Percentiles rank a stretch among this genome's conserved stretches.
Evolutionary conservation across 2,888 invertebrate species (phyloP).

Genomic region (Drosophila hawaiiensis): DNA sequence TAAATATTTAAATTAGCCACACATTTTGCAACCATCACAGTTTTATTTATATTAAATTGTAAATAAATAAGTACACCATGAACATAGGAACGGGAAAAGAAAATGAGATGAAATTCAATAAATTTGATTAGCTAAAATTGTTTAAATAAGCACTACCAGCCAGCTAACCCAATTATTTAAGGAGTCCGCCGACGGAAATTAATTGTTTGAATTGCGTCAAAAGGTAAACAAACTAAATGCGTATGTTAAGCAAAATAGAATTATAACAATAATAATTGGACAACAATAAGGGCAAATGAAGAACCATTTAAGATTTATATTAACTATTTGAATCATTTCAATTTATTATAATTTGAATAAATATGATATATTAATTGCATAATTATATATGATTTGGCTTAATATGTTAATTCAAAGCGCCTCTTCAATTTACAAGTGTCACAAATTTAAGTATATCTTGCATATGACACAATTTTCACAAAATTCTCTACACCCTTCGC

Average conservation of each 20-base stretch:
- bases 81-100: background rate
- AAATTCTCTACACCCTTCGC: background rate
- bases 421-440: conserved; percentile 3
- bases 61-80: conserved; percentile 36
- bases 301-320: background rate
- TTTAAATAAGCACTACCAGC: conserved; percentile 5
- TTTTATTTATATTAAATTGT: conserved; percentile 55
- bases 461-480: conserved; percentile 33
- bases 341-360: background rate
- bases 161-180: conserved; percentile 55
- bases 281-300: background rate
- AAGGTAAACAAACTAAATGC: conserved; percentile 44
- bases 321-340: background rate
- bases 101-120: conserved; percentile 34
- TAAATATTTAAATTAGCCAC: conserved; percentile 49
- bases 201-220: conserved; percentile 69
- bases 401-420: conserved; percentile 3
- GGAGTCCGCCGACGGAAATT: conserved; percentile 61
- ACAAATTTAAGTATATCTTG: conserved; percentile 9
- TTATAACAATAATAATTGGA: background rate
- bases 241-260: conserved; percentile 11
- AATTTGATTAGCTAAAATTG: conserved; percentile 49
- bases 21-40: conserved; percentile 15
- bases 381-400: background rate
- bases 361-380: rapidly evolving